A percentile compares a stretch with the other conserved stretches of the same genome.
phyloP scores from a whole-genome alignment of 2,888 invertebrate genomes.

The Schrankia costaestrigalis region DNA sequence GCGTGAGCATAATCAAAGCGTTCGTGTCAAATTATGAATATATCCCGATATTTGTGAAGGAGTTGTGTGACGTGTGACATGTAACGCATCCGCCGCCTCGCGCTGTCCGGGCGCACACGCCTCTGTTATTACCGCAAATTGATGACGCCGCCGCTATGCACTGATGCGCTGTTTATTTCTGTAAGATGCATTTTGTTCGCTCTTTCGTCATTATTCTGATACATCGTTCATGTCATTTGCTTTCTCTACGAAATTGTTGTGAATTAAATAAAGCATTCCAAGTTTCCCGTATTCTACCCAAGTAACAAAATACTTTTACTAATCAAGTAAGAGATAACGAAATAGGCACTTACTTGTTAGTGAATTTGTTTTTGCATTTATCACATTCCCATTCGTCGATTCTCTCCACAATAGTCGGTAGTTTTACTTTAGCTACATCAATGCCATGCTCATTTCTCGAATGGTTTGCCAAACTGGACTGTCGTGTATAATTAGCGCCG shows the following conservation, averaged over 20 bases:
- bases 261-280: too few relatives aligned
- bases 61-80: conserved; percentile 69
- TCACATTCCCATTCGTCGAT: conserved; percentile 39
- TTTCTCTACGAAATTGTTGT: too few relatives aligned
- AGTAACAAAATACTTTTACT: too few relatives aligned
- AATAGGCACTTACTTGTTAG: conserved; percentile 57
- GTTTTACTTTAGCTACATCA: conserved; percentile 27
- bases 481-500: conserved; percentile 82
- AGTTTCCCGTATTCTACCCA: too few relatives aligned
- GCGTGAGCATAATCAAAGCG: conserved; percentile 60
- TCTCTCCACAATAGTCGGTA: conserved; percentile 26
- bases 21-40: conserved; percentile 69
- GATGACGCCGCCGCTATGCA: conserved; percentile 35
- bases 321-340: too few relatives aligned
- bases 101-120: too few relatives aligned
- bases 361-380: conserved; percentile 49
- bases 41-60: conserved; percentile 72
- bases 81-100: conserved; percentile 58
- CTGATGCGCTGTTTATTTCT: conserved; percentile 49
- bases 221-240: conserved; percentile 6
- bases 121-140: conserved; percentile 42
- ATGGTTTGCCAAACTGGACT: conserved; percentile 84
- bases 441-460: conserved; percentile 73
- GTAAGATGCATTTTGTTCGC: conserved; percentile 30
- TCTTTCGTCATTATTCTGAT: conserved; percentile 30